phyloP scores from a whole-genome alignment of 1,140 invertebrate species.

The Polyergus mexicanus region DNA sequence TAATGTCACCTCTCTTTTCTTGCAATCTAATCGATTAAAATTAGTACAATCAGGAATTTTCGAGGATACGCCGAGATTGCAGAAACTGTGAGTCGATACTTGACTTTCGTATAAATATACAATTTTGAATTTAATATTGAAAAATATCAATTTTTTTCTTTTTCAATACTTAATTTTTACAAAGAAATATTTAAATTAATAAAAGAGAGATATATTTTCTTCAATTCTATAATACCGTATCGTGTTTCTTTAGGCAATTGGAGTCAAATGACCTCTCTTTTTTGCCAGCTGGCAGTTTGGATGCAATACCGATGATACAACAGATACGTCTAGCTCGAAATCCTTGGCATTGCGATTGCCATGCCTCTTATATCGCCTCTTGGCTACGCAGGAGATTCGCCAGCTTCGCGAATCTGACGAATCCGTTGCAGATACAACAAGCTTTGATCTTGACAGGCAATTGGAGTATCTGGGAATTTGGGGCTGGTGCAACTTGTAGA shows the following conservation, averaged over 20 bases:
- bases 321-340: slow-evolving; percentile 93
- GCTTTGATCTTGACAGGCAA: slow-evolving; percentile 41
- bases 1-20: slow-evolving; percentile 88
- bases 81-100: slow-evolving; percentile 78
- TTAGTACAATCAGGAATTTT: slow-evolving; percentile 86
- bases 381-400: slow-evolving; percentile 86
- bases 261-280: slow-evolving; percentile 93
- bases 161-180: not conserved
- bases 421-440: slow-evolving; percentile 7
- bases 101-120: not conserved
- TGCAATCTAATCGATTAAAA: slow-evolving; percentile 89
- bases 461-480: slow-evolving; percentile 88
- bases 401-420: slow-evolving; percentile 39
- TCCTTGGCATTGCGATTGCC: slow-evolving; percentile 95
- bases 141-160: not conserved
- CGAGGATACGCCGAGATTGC: slow-evolving; percentile 80
- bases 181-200: slow-evolving; percentile 6
- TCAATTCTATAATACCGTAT: too few species aligned
- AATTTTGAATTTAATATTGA: not conserved
- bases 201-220: not conserved
- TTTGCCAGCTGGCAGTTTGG: slow-evolving; percentile 90
- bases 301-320: slow-evolving; percentile 89
- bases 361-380: slow-evolving; percentile 91
- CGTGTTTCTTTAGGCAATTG: slow-evolving; percentile 89
- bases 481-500: slow-evolving; percentile 89